These are phyloP conservation scores for Desmodus rotundus DNA, from an alignment of 2,113 vertebrate species.

Conservation along the genomic window DNA sequence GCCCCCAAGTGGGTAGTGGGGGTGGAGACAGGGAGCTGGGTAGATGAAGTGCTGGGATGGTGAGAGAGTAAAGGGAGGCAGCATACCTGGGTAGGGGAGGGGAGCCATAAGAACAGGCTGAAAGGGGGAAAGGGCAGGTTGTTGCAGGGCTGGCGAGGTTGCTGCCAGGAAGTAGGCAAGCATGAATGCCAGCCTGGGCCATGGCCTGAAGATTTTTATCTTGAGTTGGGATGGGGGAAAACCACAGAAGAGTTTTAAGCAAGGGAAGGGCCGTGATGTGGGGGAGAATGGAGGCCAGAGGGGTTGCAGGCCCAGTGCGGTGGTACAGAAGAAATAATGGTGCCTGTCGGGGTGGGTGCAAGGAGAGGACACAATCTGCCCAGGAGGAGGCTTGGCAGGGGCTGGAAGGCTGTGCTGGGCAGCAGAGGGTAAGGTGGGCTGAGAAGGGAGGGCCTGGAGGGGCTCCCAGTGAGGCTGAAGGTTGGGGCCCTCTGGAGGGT, in stretches of 20 bases:
- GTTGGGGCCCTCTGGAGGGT: neutral
- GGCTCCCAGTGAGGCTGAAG: too few species aligned
- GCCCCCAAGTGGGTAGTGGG: neutral
- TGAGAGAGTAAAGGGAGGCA: neutral
- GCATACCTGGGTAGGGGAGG: too few species aligned
- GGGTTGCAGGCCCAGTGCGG: too few species aligned
- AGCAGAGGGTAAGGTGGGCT: neutral
- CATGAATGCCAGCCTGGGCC: neutral
- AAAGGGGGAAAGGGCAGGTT: neutral
- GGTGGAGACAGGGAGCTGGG: neutral
- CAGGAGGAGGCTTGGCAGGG: neutral
- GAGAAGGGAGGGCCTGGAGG: neutral
- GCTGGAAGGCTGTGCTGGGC: neutral
- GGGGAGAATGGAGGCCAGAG: too few species aligned
- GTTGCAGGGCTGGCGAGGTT: neutral
- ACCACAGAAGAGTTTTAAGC: neutral
- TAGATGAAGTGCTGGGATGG: neutral
- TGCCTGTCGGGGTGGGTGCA: neutral
- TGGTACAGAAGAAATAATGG: neutral
- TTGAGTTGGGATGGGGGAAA: neutral
- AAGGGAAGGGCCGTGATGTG: neutral
- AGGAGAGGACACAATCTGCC: neutral
- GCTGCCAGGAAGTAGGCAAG: neutral
- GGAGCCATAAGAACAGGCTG: neutral
- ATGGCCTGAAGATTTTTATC: neutral